Base-by-base conservation (phyloP, 2,113 vertebrate genomes). In the Murina feae region DNA sequence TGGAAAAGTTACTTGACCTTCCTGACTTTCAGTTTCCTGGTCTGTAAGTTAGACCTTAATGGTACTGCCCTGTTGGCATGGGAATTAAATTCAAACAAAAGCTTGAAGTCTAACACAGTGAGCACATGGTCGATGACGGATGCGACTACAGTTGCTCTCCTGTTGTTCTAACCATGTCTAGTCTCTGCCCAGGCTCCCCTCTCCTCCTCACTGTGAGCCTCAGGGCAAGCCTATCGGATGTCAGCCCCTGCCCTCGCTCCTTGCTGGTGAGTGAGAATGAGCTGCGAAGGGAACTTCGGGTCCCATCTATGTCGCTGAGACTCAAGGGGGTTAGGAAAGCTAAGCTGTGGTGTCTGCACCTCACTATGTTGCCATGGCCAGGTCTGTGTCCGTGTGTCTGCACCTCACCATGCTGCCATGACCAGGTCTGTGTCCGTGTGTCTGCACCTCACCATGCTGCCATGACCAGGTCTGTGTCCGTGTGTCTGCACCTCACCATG, bases 121-220 rank as follows among this genome's bases (percentile, higher is more conserved):
- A 68, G 51, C 39, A 6, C 11, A 2, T 9, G 18, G n/a, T 7
- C 2, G 3, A 4, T 47, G 4, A 11, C 35, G 39, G 21, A 49
- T 5, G 2, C 0, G 4, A 55, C 23, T 58, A 39, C n/a, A 2
- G 1, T 18, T 13, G 5, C 30, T 32, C 10, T 28, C 23, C 8
- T 9, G 30, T 37, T 28, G 32, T 35, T 32, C 32, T 7, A 16
- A 18, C 47, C 47, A 6, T 3, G 21, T 72, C 55, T 44, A 6
- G 13, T 37, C 21, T 37, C 66, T 68, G 44, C 25, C 30, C 21
- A 17, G 2, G 21, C 8, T 9, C 6, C 49, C 51, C 25, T 17
- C 14, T n/a, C 17, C 0, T 32, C 71, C 39, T 68, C 44, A 37
- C 28, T 2, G 42, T 17, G 53, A 42, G 30, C 9, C 32, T 30